Percentiles rank a stretch among this genome's conserved stretches.
Conservation (phyloP, 2,888 invertebrate genomes). For the Hirtodrosophila confusa region DNA sequence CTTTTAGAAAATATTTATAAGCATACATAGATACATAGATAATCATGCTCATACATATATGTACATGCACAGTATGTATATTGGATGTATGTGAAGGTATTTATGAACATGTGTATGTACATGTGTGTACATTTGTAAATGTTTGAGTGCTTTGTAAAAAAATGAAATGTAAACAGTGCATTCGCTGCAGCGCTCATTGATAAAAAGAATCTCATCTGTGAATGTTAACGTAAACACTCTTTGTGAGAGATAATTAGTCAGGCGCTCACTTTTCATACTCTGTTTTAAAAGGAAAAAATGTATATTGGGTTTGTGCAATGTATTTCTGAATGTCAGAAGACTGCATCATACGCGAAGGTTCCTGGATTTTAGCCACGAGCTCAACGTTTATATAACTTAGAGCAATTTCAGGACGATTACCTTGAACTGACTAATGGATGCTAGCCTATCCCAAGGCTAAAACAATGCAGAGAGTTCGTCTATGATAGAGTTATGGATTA, state of each 20-base stretch:
- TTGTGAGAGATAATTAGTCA: constrained; percentile 36
- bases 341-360: too few species aligned
- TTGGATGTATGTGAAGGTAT: neutral
- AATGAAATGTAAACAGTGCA: constrained; percentile 7
- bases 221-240: constrained; percentile 29
- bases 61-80: neutral
- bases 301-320: too few species aligned
- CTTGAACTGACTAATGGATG: too few species aligned
- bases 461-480: too few species aligned
- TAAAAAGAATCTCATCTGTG: constrained; percentile 14
- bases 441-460: too few species aligned
- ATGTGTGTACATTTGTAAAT: neutral
- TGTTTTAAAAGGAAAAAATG: too few species aligned
- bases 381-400: too few species aligned
- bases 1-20: constrained; percentile 13
- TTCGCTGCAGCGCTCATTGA: constrained; percentile 11
- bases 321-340: too few species aligned
- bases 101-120: neutral
- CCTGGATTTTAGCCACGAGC: too few species aligned
- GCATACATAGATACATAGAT: neutral
- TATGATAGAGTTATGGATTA: too few species aligned
- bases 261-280: too few species aligned
- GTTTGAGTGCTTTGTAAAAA: constrained; percentile 5
- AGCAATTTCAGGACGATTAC: too few species aligned
- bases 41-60: neutral